Base-by-base conservation (phyloP, 2,888 invertebrate genomes). In the Dynastes grantii region DNA sequence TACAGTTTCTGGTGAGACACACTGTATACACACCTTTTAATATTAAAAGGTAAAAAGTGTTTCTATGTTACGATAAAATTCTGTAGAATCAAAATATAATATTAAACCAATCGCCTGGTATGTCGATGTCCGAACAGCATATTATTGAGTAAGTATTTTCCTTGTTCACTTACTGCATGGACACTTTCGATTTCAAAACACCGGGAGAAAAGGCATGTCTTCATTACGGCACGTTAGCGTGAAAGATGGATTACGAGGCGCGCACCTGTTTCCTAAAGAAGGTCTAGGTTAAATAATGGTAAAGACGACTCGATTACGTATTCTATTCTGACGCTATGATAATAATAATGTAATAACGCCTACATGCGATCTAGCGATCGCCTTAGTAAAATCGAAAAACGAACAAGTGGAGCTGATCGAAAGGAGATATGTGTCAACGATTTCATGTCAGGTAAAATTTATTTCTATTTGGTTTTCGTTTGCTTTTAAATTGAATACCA, bases 251-350 rank as follows among this genome's bases (percentile, higher is more conserved):
- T 67, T 67, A 67, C 67, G 67, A 67, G 49, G 27, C 67, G 67
- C 67, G 45, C 67, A 45, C 45, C 45, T 67, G 45, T 67, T 45
- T 22, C 49, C 45, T 49, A 67, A 49, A 45, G 45, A 49, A 67
- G 67, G 67, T 67, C 67, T 67, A 67, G 67, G 67, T 67, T 67
- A 67, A 67, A 67, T 67, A 67, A 67, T 63, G 63, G 29, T 63
- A 63, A 63, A 32, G 63, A 63, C 32, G 63, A 32, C 13, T n/a
- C 4, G 32, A 32, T 63, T 27, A 29, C 32, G 32, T 32, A 32
- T 55, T 55, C 16, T 22, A 55, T 22, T 55, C 16, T 4, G 22
- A 55, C 4, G 55, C 55, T n/a, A 63, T 63, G 9, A 13, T 32
- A 63, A 22, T 55, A 55, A 55, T 63, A 32, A 63, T 63, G 63